Evolutionary conservation across 2,113 vertebrate species (phyloP), one percentile per base, ranked within the genome.

Genomic region (Laticauda laticaudata): DNA sequence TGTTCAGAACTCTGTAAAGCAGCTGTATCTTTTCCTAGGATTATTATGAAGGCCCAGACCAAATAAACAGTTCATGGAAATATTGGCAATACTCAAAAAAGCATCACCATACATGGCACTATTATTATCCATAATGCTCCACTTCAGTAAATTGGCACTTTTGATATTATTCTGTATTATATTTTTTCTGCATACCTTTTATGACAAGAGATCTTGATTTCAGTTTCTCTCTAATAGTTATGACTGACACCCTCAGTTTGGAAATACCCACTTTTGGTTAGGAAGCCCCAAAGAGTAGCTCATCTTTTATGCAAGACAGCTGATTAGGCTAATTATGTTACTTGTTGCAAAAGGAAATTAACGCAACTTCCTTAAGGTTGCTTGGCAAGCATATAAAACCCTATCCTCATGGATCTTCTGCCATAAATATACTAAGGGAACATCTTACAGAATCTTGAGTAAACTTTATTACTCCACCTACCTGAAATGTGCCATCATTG

Each of bases 401-500:
- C 29, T 69, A 45, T 26, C 26, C 45, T 51, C 21, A 8, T 21
- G 23, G 4, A 20, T 26, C 55, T 64, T 3, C 7, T 29, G 34
- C 34, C 34, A 69, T 2, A 34, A n/a, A 55, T 26, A 24, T 24
- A 29, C 20, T 23, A 56, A 39, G n/a, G 14, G 51, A 59, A 23
- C 53, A n/a, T 15, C 9, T 21, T 29, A 8, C 23, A 10, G 57
- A 75, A 2, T 51, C 48, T 51, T 2, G 1, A 12, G 57, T 9
- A 26, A 86, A 59, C 4, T 23, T 43, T 81, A 7, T 20, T 21
- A n/a, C 12, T 6, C 2, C 10, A 23, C 48, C 10, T 98, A 99
- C 99, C 98, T 99, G 99, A 97, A 99, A 99, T 0, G 99, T 99
- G 98, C 99, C 98, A 45, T 99, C 98, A 57, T 99, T 99, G 96